Base-by-base conservation (phyloP, 2,888 invertebrate genomes). In the Limnephilus auricula region DNA sequence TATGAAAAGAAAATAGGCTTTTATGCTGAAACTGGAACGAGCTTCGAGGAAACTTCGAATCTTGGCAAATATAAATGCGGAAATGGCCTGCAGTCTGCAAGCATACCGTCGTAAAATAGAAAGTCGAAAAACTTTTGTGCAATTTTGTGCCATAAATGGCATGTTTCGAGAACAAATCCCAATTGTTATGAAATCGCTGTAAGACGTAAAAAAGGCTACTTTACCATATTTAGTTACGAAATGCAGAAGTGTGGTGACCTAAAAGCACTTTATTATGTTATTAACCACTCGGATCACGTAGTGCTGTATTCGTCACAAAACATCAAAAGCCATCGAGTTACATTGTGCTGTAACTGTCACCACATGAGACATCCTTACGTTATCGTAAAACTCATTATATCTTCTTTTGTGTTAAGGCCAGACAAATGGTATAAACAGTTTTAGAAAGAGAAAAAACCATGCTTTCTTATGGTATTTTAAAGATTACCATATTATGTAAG, bases 1-100 rank as follows among this genome's bases (percentile, higher is more conserved):
- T 65, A 65, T 65, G 65, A 10, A 82, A 82, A 25, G 34, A 82
- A 18, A 34, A 82, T 82, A 34, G 34, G 34, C 82, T 32, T 34
- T 82, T 34, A 32, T 25, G 34, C 25, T 32, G 34, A 82, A 82
- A 82, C 82, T 82, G 82, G 32, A 82, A 82, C 82, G 34, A 82
- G 82, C 32, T 34, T 10, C 34, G 18, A 15, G 82, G 34, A 82
- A 82, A 82, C 32, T 37, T 82, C 34, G 25, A 34, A 82, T 34
- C 82, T 82, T 37, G 25, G 82, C 32, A 82, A 82, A 32, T 25
- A 82, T 82, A 82, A 82, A 65, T 65, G n/a, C 25, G 65, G 25
- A 6, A 65, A 65, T n/a, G 9, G 65, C 65, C 13, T n/a, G 34
- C 82, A 31, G 82, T 6, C 6, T 37, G 82, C 82, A 82, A 34